Base-by-base conservation (phyloP, 2,888 invertebrate species). In the Petrophora chlorosata region DNA sequence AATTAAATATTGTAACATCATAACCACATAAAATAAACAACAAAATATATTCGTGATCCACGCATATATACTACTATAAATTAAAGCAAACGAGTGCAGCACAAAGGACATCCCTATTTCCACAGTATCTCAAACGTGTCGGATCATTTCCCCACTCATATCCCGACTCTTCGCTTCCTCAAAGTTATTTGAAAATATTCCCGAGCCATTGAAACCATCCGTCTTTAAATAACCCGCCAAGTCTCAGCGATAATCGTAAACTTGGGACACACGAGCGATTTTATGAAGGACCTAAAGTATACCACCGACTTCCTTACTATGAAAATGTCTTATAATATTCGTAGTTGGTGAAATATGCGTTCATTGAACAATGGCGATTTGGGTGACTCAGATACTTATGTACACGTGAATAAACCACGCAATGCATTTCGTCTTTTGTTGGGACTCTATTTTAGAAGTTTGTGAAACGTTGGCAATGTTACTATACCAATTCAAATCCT, bases 261-360 rank as follows among this genome's bases (percentile, higher is more conserved):
- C 69, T 71, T 66, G 65, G 56, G 56, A 75, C 65, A 72, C 73
- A 63, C 68, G 68, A 76, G 66, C 69, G 67, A 69, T 76, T 79
- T 76, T 76, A 78, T 73, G 70, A 67, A 67, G 51, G 59, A 60
- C 61, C 66, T 60, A 60, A 63, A 63, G 55, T 57, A 68, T 67
- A 55, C 54, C 61, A 56, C 56, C 23, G 50, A 61, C 61, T 69
- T 65, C 63, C 63, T 63, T 49, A 42, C 55, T 54, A 59, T 67
- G 56, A 60, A 63, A 64, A 64, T 70, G 65, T 67, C 67, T 66
- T 57, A 67, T 63, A 63, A 61, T 59, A 58, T 53, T 56, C 42
- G 46, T 59, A 63, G 59, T 52, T 56, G 38, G 53, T 59, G 44
- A 62, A 56, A 62, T 62, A 67, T 57, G 59, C 56, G 59, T 52